phyloP scores from a whole-genome alignment of 2,113 vertebrate species.

The Natator depressus region DNA sequence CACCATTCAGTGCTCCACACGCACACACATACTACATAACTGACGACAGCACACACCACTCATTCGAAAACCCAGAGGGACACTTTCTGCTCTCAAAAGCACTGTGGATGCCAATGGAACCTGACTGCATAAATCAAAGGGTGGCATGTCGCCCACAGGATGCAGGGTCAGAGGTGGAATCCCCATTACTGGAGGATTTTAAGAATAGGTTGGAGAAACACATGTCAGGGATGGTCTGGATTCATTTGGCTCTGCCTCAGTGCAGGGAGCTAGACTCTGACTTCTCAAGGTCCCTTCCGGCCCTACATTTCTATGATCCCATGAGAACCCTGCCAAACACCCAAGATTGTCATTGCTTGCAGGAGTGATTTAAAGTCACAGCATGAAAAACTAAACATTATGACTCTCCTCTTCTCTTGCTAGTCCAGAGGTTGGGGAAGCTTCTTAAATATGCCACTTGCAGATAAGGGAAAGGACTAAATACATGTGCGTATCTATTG shows the following conservation, averaged over 20 bases:
- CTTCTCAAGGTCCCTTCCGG: background rate
- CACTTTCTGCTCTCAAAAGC: background rate
- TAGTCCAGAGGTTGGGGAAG: background rate
- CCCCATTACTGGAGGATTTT: background rate
- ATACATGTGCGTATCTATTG: background rate
- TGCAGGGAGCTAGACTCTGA: background rate
- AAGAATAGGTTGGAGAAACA: background rate
- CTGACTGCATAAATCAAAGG: background rate
- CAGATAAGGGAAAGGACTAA: background rate
- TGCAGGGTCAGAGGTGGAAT: background rate
- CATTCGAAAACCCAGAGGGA: background rate
- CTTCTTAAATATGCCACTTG: background rate
- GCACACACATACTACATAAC: background rate
- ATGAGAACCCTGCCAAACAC: background rate
- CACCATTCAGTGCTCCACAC: background rate
- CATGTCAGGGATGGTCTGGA: background rate
- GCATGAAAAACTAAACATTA: constrained; percentile 11
- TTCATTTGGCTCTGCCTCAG: background rate
- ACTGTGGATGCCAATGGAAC: background rate
- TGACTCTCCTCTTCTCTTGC: background rate
- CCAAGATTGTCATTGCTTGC: constrained; percentile 9
- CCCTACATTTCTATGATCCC: background rate
- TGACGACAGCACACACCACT: background rate
- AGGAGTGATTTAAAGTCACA: too few species aligned
- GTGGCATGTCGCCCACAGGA: background rate